Base-by-base conservation (phyloP, 30 jellyfish, hydroid and myxozoan genomes). In the Hydra vulgaris region DNA sequence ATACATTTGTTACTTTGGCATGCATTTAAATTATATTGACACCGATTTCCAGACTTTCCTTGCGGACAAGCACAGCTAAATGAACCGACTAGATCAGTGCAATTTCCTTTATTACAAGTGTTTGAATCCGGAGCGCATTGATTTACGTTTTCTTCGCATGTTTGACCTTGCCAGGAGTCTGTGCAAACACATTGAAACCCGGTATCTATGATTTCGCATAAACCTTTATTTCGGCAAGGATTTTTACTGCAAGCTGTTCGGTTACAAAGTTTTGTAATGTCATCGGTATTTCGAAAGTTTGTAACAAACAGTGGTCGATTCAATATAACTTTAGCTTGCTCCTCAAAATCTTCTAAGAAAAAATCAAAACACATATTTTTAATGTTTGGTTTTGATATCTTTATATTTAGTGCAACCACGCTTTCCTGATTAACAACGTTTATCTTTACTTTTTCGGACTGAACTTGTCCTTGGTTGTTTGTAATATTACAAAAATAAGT, bases 151-250 rank as follows among this genome's bases (percentile, higher is more conserved):
- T 81, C 80, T 74, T 78, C 84, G 70, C 98, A 92, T 17, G 76
- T 74, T 18, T 54, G 18, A n/a, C 98, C 98, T 7, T 24, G 53
- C 98, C 96, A 87, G 53, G 85, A 89, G 26, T 87, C 71, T 21
- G 84, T 79, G 77, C 98, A 92, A 1, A 86, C 69, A 80, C 98
- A 92, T 54, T 21, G 81, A 74, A 27, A 87, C 15, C 98, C 90
- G 22, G 81, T 83, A 0, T 66, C 79, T 18, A 95, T 83, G 70
- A 83, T 23, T 61, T 83, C 89, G 74, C 98, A 92, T 55, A 79
- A 76, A 15, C 95, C 98, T n/a, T 79, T 73, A 70, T 92, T 79
- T 70, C 25, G 54, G 74, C 98, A 92, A 0, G 98, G 98, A 76
- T 84, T 87, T 22, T 88, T 95, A 70, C 85, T 88, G 69, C 98